A percentile compares a stretch with the other conserved stretches of the same genome.
Conservation (phyloP, 1,140 invertebrate species). For the Panonychus citri region DNA sequence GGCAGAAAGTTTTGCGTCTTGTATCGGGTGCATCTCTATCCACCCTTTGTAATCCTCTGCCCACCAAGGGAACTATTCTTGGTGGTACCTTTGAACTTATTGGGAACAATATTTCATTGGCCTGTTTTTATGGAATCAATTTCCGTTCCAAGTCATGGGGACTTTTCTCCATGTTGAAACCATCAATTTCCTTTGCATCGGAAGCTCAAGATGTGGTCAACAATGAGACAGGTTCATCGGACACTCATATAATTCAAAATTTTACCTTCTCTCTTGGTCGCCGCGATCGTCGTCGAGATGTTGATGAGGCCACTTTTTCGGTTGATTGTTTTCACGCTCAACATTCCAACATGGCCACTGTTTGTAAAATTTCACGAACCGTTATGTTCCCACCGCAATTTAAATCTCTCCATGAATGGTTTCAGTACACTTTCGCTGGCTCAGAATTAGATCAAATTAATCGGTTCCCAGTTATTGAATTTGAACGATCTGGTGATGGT, state of each 20-base stretch:
- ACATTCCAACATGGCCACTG: constrained; percentile 32
- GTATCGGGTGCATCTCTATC: constrained; percentile 48
- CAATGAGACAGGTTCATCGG: constrained; percentile 28
- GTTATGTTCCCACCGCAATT: constrained; percentile 84
- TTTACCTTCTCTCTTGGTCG: constrained; percentile 64
- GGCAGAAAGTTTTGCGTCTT: constrained; percentile 53
- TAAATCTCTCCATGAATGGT: constrained; percentile 77
- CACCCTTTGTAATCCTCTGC: constrained; percentile 41
- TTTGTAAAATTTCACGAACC: constrained; percentile 67
- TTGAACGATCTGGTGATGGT: neutral
- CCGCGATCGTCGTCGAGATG: constrained; percentile 2
- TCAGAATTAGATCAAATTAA: constrained; percentile 53
- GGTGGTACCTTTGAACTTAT: constrained; percentile 80
- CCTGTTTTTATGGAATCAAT: constrained; percentile 93
- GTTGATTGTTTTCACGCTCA: constrained; percentile 19
- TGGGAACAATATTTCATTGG: constrained; percentile 74
- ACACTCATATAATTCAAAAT: constrained; percentile 29
- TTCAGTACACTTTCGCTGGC: constrained; percentile 79
- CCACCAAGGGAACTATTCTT: constrained; percentile 49
- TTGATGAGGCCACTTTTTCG: neutral
- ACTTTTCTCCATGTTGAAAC: constrained; percentile 75
- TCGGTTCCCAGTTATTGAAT: constrained; percentile 7
- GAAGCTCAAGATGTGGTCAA: constrained; percentile 57
- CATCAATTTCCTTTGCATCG: constrained; percentile 79
- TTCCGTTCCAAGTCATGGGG: constrained; percentile 94